phyloP scores from a whole-genome alignment of 2,888 invertebrate species.

The Ethmia dodecea region DNA sequence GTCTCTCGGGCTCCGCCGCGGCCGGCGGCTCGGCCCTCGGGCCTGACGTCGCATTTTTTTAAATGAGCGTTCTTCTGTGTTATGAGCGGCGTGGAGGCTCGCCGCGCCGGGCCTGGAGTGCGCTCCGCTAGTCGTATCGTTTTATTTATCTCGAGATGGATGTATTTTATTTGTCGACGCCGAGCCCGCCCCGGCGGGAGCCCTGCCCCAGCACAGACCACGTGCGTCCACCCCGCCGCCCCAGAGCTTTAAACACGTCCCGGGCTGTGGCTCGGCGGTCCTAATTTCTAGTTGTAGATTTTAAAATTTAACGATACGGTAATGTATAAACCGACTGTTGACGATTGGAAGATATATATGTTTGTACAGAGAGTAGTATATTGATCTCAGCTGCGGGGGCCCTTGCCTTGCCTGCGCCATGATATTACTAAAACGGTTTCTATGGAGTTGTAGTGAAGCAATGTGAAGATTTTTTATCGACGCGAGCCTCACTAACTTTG shows the following conservation, averaged over 20 bases:
- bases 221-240: constrained; percentile 33
- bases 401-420: constrained; percentile 27
- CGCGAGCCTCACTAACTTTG: too few relatives aligned
- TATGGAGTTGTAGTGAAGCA: too few relatives aligned
- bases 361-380: constrained; percentile 67
- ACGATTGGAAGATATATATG: constrained; percentile 68
- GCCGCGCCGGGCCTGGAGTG: constrained; percentile 36
- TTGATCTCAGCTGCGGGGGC: constrained; percentile 71
- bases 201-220: constrained; percentile 14
- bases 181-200: constrained; percentile 35
- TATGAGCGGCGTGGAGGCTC: constrained; percentile 35
- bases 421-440: constrained; percentile 12
- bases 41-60: constrained; percentile 51
- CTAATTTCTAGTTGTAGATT: constrained; percentile 66
- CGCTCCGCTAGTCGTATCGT: constrained; percentile 58
- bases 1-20: neutral
- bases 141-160: constrained; percentile 72
- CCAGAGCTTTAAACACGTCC: constrained; percentile 53
- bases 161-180: constrained; percentile 60
- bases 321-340: constrained; percentile 54
- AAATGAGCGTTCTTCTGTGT: constrained; percentile 48
- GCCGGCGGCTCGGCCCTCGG: constrained; percentile 5
- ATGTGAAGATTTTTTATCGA: too few relatives aligned
- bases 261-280: constrained; percentile 32
- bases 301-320: constrained; percentile 66